Evolutionary conservation across 2,888 invertebrate species (phyloP).

Genomic region (Synanthedon formicaeformis): DNA sequence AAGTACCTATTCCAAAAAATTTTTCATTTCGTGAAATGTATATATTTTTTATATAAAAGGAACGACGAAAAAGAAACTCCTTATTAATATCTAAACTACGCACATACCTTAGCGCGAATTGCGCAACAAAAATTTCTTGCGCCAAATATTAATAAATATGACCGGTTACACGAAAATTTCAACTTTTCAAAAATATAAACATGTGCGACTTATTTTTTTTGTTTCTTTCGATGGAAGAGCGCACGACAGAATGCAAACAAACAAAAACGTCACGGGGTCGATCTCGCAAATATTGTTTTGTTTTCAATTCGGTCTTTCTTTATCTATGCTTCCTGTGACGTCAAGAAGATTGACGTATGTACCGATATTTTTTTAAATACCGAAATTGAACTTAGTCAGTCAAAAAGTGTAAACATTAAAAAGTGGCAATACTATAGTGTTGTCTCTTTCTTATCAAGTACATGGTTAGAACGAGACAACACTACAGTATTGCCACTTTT

Average conservation of each 20-base stretch:
- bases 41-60: conserved; percentile 1
- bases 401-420: too few relatives aligned
- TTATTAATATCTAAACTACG: conserved; percentile 11
- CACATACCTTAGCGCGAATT: conserved; percentile 21
- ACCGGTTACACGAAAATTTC: conserved; percentile 35
- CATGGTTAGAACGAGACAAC: too few relatives aligned
- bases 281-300: conserved; percentile 4
- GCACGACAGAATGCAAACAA: too few relatives aligned
- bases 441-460: too few relatives aligned
- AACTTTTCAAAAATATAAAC: conserved; percentile 22
- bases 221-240: conserved; percentile 12
- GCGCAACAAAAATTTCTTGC: conserved; percentile 19
- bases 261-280: conserved; percentile 11
- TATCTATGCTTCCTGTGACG: too few relatives aligned
- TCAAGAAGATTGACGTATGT: too few relatives aligned
- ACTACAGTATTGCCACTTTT: too few relatives aligned
- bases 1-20: conserved; percentile 5
- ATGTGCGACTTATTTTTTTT: conserved; percentile 28
- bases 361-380: too few relatives aligned
- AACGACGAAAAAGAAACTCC: conserved; percentile 1
- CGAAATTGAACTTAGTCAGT: too few relatives aligned
- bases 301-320: too few relatives aligned
- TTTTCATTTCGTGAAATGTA: conserved; percentile 1
- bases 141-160: conserved; percentile 15
- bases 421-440: too few relatives aligned